Percentiles rank a stretch among this genome's conserved stretches.
Evolutionary conservation across 2,113 vertebrate species (phyloP).

Genomic region (Rhinolophus ferrumequinum): DNA sequence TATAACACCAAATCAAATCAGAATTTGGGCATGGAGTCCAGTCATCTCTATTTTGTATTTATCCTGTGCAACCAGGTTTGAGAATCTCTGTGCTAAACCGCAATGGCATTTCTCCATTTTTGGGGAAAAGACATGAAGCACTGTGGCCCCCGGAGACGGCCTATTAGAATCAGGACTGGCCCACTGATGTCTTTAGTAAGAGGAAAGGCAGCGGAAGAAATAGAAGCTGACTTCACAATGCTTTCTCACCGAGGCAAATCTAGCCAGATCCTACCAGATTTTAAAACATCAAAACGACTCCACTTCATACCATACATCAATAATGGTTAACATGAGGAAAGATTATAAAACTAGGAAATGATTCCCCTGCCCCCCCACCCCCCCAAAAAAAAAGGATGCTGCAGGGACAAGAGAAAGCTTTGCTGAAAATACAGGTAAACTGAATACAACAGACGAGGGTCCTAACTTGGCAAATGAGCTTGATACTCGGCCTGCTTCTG

Average conservation of each 20-base stretch:
- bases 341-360: not conserved
- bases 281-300: not conserved
- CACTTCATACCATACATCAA: not conserved
- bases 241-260: not conserved
- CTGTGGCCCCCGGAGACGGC: not conserved
- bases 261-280: not conserved
- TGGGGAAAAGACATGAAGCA: not conserved
- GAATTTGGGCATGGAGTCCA: not conserved
- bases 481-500: not conserved
- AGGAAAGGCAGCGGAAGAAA: not conserved
- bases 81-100: not conserved
- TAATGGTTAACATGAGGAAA: not conserved
- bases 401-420: not conserved
- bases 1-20: not conserved
- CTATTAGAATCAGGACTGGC: not conserved
- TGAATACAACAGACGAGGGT: not conserved
- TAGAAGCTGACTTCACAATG: not conserved
- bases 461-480: not conserved
- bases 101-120: not conserved
- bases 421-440: not conserved
- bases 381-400: not conserved
- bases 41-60: not conserved
- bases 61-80: not conserved
- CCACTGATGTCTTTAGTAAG: not conserved
- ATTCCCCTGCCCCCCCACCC: accelerated